A percentile compares a stretch with the other conserved stretches of the same genome.
phyloP scores from a whole-genome alignment of 1,140 invertebrate species.

The Ptiloglossa arizonensis region DNA sequence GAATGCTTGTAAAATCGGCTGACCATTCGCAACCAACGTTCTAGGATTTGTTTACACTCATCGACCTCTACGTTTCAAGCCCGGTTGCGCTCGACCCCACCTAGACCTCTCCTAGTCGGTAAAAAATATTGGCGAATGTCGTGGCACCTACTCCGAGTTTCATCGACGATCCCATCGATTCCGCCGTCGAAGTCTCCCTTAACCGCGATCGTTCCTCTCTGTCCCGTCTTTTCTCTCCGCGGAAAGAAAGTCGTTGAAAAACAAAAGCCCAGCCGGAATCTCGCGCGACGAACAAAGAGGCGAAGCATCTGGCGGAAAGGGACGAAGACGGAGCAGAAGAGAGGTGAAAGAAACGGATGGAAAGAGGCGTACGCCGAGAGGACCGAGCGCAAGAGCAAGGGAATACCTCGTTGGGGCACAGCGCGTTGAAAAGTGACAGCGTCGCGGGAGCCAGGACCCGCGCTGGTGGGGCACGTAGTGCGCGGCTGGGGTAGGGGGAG shows the following conservation, averaged over 20 bases:
- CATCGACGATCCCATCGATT: background rate
- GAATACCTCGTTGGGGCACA: background rate
- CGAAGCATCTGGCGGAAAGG: background rate
- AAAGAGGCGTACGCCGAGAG: background rate
- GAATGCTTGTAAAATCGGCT: too few relatives aligned
- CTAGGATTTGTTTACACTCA: too few relatives aligned
- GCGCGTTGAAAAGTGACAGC: background rate
- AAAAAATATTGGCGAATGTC: too few relatives aligned
- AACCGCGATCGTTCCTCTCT: background rate
- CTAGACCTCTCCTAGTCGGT: too few relatives aligned
- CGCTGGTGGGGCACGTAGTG: conserved; percentile 47
- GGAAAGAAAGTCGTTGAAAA: conserved; percentile 9
- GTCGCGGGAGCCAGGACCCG: conserved; percentile 19
- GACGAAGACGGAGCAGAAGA: background rate
- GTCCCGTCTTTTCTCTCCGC: background rate
- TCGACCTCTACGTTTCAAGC: too few relatives aligned
- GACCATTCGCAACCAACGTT: too few relatives aligned
- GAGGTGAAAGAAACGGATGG: background rate
- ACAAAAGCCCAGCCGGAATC: conserved; percentile 36
- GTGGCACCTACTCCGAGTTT: background rate
- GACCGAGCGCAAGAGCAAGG: background rate
- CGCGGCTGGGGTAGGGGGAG: conserved; percentile 31
- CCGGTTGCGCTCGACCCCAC: too few relatives aligned
- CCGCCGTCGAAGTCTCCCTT: background rate
- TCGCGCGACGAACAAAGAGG: conserved; percentile 36